A percentile compares a stretch with the other conserved stretches of the same genome.
Evolutionary conservation across 2,888 invertebrate species (phyloP).

Genomic region (Microplitis manilae): DNA sequence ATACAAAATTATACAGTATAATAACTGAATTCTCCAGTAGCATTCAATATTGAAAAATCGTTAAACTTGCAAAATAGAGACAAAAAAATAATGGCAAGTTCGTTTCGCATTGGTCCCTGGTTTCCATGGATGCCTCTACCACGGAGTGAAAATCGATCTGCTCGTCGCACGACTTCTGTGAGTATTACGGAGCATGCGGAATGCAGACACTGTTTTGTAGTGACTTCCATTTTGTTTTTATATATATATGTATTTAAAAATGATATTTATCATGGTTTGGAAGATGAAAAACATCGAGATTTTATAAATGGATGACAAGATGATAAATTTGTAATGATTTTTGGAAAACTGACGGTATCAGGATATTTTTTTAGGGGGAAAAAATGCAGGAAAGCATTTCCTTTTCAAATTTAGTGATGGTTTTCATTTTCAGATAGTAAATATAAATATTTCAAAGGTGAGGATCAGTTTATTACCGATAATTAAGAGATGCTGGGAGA

Average conservation of each 20-base stretch:
- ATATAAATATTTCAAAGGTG: too few relatives aligned
- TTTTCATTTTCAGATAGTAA: too few relatives aligned
- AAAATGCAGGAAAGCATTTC: too few relatives aligned
- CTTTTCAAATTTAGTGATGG: too few relatives aligned
- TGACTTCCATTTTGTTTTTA: slow-evolving; percentile 22
- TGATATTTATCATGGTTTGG: not conserved
- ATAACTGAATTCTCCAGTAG: not conserved
- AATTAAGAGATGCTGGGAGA: too few relatives aligned
- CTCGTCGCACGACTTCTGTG: slow-evolving; percentile 5
- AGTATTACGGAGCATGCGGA: slow-evolving; percentile 33
- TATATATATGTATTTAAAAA: not conserved
- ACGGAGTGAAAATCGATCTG: slow-evolving; percentile 62
- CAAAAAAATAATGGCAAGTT: slow-evolving; percentile 45
- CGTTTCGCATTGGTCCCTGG: slow-evolving; percentile 60
- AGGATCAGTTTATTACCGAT: too few relatives aligned
- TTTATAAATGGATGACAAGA: too few relatives aligned
- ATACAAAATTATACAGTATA: slow-evolving; percentile 2
- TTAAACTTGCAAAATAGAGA: slow-evolving; percentile 7
- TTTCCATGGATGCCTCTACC: slow-evolving; percentile 67
- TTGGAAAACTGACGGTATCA: too few relatives aligned
- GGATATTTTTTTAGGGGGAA: too few relatives aligned
- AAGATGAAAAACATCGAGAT: not conserved
- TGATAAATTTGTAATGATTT: too few relatives aligned
- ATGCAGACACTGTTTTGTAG: not conserved
- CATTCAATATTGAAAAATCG: slow-evolving; percentile 16